A percentile compares a stretch with the other conserved stretches of the same genome.
These are phyloP conservation scores for Parnassius mnemosyne DNA, from an alignment of 2,888 invertebrate species.

Conservation along the genomic window DNA sequence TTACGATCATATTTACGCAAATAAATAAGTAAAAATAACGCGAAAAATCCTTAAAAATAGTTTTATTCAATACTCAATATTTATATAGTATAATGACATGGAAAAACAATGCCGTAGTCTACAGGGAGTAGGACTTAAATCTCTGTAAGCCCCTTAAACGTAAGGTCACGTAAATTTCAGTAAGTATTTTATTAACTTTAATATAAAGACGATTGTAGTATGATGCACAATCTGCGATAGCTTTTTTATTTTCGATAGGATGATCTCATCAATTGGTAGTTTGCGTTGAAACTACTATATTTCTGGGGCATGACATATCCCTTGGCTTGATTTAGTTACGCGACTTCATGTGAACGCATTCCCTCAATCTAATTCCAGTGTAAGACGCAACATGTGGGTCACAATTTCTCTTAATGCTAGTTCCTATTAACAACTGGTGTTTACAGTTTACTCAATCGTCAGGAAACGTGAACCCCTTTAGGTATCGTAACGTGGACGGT, in stretches of 20 bases:
- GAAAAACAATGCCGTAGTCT: too few species aligned
- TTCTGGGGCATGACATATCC: conserved; percentile 72
- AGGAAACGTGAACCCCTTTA: conserved; percentile 14
- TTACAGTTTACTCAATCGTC: conserved; percentile 11
- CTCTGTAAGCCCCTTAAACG: too few species aligned
- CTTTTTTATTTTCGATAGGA: conserved; percentile 33
- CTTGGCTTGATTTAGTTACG: conserved; percentile 58
- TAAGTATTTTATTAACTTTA: neutral
- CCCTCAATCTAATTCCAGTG: conserved; percentile 67
- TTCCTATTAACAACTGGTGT: conserved; percentile 14
- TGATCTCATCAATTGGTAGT: conserved; percentile 60
- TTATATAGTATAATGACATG: too few species aligned
- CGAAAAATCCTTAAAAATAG: too few species aligned
- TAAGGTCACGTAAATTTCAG: too few species aligned
- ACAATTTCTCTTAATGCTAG: conserved; percentile 37
- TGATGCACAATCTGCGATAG: conserved; percentile 9
- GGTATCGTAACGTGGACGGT: conserved; percentile 1
- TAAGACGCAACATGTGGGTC: conserved; percentile 61
- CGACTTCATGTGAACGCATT: conserved; percentile 49
- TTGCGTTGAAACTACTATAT: conserved; percentile 48
- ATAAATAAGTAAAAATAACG: too few species aligned
- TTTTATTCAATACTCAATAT: too few species aligned
- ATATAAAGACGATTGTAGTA: neutral
- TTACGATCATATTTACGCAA: too few species aligned
- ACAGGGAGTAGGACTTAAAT: too few species aligned